Conservation (phyloP, 2,888 invertebrate species). For the Anagyrus pseudococci region DNA sequence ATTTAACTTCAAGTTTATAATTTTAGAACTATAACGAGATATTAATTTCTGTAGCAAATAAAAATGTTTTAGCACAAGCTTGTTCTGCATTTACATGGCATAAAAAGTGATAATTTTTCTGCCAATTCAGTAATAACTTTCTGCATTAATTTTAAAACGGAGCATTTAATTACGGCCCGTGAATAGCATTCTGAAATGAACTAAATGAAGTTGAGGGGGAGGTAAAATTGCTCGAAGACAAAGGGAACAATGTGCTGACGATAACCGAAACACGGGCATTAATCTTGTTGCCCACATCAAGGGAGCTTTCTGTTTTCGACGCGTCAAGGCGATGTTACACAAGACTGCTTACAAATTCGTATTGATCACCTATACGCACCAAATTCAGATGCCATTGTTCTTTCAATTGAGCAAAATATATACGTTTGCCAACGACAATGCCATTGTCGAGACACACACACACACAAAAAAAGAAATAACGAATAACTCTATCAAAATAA, state of each 20-base stretch:
- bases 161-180: background rate
- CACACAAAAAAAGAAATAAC: no score
- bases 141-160: no score
- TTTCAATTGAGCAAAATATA: background rate
- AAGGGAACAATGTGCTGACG: constrained; percentile 8
- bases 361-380: constrained; percentile 4
- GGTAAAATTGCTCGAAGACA: constrained; percentile 1
- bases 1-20: no score
- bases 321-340: constrained; percentile 3
- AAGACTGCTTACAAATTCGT: constrained; percentile 9
- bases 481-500: no score
- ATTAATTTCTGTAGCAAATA: no score
- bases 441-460: no score
- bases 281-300: constrained; percentile 18
- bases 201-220: background rate
- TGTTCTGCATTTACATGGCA: no score
- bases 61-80: no score
- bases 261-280: constrained; percentile 12
- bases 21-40: no score
- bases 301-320: constrained; percentile 13
- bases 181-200: constrained; percentile 7
- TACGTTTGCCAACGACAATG: no score
- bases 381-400: constrained; percentile 5
- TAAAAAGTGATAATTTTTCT: no score
- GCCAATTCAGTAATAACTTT: no score